Evolutionary conservation across 2,797 vertebrate species (phyloP), one percentile per base, ranked within the genome.

Genomic region (Oophaga sylvatica): DNA sequence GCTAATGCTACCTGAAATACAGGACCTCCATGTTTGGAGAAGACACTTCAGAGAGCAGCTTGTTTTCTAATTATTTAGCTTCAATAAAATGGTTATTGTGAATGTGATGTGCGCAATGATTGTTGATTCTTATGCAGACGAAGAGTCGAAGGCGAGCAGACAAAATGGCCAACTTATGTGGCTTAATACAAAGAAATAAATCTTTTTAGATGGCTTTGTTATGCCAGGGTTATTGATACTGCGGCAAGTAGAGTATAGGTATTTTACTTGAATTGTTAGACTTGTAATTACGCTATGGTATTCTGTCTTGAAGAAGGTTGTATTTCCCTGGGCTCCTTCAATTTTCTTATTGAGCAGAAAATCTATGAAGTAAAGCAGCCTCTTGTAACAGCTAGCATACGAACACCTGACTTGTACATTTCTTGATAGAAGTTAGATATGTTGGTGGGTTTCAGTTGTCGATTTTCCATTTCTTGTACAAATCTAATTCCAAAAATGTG

Each of bases 261-360:
- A 59, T 59, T 79, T 79, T 29, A 17, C 53, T 29, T 79, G 53
- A 79, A 79, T 79, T 57, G 76, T 79, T 56, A 26, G 76, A 59
- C 48, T 59, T 56, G 53, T 59, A 79, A 79, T 79, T 79, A 79
- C 53, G 26, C 26, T 57, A n/a, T 79, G 70, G 70, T 22, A 22
- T 45, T 73, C 19, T 20, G 19, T 45, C 70, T 45, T 73, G 35
- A 73, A 73, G 70, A 73, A 20, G 70, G 17, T 79, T 57, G 26
- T 57, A 57, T 56, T 56, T 57, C 76, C 26, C 53, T 79, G 48
- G 29, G 48, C 76, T 56, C 19, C 76, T 57, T 79, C 53, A 79
- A 26, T 79, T 77, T 77, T 57, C 56, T 59, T 80, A 80, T 60
- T 80, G 59, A 35, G 45, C 19, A 73, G 35, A 35, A 45, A 45